A percentile compares a stretch with the other conserved stretches of the same genome.
Conservation (phyloP, 2,888 invertebrate genomes). For the Nomada flava region DNA sequence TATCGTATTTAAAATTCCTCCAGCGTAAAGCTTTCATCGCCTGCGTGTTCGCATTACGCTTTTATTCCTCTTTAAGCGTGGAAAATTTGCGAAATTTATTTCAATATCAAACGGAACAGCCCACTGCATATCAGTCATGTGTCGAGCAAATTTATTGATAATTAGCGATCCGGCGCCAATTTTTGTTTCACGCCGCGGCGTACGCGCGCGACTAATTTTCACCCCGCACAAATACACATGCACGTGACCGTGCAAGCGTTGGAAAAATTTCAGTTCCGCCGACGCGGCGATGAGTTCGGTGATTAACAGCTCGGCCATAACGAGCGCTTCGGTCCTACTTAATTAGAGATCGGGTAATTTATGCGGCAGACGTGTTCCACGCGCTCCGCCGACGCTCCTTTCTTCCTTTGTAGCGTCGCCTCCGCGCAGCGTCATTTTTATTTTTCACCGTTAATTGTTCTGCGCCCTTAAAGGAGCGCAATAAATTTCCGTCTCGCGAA, state of each 20-base stretch:
- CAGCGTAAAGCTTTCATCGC: too few species aligned
- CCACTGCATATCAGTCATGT: too few species aligned
- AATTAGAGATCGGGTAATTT: slow-evolving; percentile 71
- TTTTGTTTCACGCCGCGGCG: background rate
- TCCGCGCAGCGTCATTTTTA: slow-evolving; percentile 25
- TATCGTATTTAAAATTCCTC: too few species aligned
- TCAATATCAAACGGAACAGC: too few species aligned
- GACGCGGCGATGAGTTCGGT: slow-evolving; percentile 43
- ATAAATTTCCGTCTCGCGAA: slow-evolving; percentile 41
- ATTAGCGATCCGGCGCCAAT: background rate
- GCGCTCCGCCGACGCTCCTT: slow-evolving; percentile 30
- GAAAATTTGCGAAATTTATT: too few species aligned
- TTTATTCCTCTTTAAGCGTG: background rate
- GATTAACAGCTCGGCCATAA: slow-evolving; percentile 67
- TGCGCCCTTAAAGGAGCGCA: slow-evolving; percentile 43
- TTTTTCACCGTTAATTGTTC: slow-evolving; percentile 58
- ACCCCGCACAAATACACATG: background rate
- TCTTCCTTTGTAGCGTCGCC: slow-evolving; percentile 12
- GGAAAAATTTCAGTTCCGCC: slow-evolving; percentile 53
- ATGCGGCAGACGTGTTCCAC: slow-evolving; percentile 63
- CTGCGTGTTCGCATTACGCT: background rate
- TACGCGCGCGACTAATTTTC: slow-evolving; percentile 26
- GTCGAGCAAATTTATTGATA: slow-evolving; percentile 25
- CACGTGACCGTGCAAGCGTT: slow-evolving; percentile 46
- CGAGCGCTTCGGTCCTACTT: slow-evolving; percentile 66